phyloP scores from a whole-genome alignment of 2,888 invertebrate genomes.

The Macrosoma leucophasiata region DNA sequence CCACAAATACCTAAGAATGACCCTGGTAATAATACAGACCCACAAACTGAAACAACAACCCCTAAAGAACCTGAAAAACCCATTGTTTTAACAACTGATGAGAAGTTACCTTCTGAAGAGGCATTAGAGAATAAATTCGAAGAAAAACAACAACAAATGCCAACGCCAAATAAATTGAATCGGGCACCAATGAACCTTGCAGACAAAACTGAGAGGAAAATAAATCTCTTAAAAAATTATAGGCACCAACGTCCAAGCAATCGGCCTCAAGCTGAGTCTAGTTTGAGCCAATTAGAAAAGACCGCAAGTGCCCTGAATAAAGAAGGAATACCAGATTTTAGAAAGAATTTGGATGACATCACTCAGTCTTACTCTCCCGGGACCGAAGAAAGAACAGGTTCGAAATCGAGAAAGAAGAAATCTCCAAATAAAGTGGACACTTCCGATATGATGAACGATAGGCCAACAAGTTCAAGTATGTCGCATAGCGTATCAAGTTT shows the following conservation, averaged over 20 bases:
- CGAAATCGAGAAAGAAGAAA: constrained; percentile 61
- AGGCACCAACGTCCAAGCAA: constrained; percentile 58
- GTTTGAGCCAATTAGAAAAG: constrained; percentile 59
- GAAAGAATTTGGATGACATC: constrained; percentile 66
- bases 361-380: constrained; percentile 68
- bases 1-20: no score
- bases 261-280: constrained; percentile 57
- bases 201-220: constrained; percentile 52
- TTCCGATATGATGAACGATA: constrained; percentile 42
- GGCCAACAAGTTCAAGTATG: constrained; percentile 40
- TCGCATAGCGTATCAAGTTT: constrained; percentile 66
- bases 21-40: constrained; percentile 1
- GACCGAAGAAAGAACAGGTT: constrained; percentile 47
- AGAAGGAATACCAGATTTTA: constrained; percentile 64
- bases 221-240: constrained; percentile 65
- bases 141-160: constrained; percentile 30
- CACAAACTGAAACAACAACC: constrained; percentile 22
- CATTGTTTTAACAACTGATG: constrained; percentile 59
- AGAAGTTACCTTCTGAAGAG: constrained; percentile 60
- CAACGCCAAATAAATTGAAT: constrained; percentile 22
- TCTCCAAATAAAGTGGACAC: constrained; percentile 51
- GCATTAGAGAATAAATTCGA: constrained; percentile 44
- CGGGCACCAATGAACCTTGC: constrained; percentile 34
- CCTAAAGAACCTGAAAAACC: constrained; percentile 34
- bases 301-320: constrained; percentile 61